phyloP scores from a whole-genome alignment of 1,140 invertebrate species.

The Zaprionus ornatus region DNA sequence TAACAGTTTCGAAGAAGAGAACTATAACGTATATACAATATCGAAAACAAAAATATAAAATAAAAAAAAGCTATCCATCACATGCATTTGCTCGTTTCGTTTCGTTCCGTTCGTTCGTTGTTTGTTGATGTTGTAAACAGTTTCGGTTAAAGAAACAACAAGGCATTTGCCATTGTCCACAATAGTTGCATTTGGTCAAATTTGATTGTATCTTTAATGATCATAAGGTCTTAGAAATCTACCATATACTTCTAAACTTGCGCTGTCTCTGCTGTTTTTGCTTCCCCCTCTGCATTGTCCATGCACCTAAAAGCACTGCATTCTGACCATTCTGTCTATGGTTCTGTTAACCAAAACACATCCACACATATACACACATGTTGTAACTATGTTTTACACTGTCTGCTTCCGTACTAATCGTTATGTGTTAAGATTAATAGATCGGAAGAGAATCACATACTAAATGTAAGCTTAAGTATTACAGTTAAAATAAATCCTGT shows the following conservation, averaged over 20 bases:
- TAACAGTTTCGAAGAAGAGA: slow-evolving; percentile 20
- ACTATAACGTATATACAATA: slow-evolving; percentile 33
- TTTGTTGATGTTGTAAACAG: slow-evolving; percentile 61
- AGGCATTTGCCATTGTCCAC: slow-evolving; percentile 39
- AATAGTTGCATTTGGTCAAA: slow-evolving; percentile 5
- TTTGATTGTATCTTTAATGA: neutral
- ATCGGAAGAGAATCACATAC: neutral
- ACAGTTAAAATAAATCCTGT: slow-evolving; percentile 4
- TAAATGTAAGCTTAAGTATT: neutral
- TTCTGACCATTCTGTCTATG: slow-evolving; percentile 23
- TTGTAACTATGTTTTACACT: slow-evolving; percentile 39
- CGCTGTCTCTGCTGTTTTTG: slow-evolving; percentile 17
- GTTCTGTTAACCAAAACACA: slow-evolving; percentile 17
- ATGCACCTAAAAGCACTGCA: slow-evolving; percentile 31
- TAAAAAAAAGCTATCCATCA: slow-evolving; percentile 51
- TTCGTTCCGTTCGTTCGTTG: slow-evolving; percentile 42
- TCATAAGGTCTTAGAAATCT: slow-evolving; percentile 2
- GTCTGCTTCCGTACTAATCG: slow-evolving; percentile 33
- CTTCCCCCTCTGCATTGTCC: slow-evolving; percentile 44
- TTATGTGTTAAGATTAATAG: slow-evolving; percentile 17
- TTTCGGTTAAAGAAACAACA: slow-evolving; percentile 33
- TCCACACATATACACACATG: slow-evolving; percentile 1
- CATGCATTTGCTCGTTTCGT: slow-evolving; percentile 77
- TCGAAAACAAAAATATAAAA: slow-evolving; percentile 16
- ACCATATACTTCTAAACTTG: slow-evolving; percentile 8